Percentiles rank a stretch among this genome's conserved stretches.
These are phyloP conservation scores for Apotomis betuletana DNA, from an alignment of 2,888 invertebrate species.

Conservation along the genomic window DNA sequence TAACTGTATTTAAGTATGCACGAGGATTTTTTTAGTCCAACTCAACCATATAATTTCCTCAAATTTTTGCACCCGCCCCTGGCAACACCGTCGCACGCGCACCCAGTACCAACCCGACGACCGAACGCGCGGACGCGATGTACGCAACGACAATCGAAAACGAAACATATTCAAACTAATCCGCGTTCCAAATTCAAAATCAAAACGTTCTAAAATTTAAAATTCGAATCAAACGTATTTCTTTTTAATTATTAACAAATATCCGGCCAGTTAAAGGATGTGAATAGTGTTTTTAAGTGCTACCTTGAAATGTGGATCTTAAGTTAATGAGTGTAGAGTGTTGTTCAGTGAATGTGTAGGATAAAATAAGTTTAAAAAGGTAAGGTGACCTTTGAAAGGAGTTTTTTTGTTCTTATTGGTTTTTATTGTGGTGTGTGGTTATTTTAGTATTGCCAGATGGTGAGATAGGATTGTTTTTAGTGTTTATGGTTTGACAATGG, in stretches of 20 bases:
- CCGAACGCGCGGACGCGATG: conserved; percentile 6
- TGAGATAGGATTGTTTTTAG: background rate
- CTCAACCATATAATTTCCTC: background rate
- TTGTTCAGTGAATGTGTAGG: conserved; percentile 61
- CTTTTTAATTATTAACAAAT: conserved; percentile 43
- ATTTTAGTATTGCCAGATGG: conserved; percentile 7
- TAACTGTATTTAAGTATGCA: too few species aligned
- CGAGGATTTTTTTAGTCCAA: too few species aligned
- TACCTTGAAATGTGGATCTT: conserved; percentile 32
- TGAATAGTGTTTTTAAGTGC: conserved; percentile 54
- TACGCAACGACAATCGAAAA: conserved; percentile 47
- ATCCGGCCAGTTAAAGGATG: conserved; percentile 68
- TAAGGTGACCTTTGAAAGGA: conserved; percentile 45
- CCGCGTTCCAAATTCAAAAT: conserved; percentile 28
- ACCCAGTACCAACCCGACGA: conserved; percentile 61
- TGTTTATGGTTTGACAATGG: background rate
- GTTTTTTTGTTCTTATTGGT: conserved; percentile 14
- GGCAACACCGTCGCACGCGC: conserved; percentile 53
- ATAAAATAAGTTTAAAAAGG: conserved; percentile 56
- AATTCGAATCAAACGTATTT: conserved; percentile 36
- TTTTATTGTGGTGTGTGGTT: conserved; percentile 20
- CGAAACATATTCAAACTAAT: conserved; percentile 58
- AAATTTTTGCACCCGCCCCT: background rate
- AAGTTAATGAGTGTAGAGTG: conserved; percentile 28
- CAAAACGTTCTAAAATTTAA: conserved; percentile 49